These are phyloP conservation scores for Mimas tiliae DNA, from an alignment of 2,888 invertebrate species.

Conservation along the genomic window DNA sequence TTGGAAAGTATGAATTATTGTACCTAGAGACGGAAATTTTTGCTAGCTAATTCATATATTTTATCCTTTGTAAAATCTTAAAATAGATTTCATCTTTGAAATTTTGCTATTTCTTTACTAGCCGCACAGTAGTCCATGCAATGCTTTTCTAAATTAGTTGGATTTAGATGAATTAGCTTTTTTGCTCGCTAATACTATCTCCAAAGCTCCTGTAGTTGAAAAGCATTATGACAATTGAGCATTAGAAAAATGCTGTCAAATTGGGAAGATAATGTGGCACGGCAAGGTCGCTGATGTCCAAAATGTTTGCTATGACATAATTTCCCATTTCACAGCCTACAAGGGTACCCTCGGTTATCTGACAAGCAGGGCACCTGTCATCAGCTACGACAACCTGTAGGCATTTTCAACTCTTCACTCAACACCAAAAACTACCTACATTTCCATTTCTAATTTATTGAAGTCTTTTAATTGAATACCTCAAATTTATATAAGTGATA, in stretches of 20 bases:
- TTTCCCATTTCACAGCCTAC: constrained; percentile 59
- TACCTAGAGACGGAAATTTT: too few relatives aligned
- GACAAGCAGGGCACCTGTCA: constrained; percentile 79
- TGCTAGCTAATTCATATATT: background rate
- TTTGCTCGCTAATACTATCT: constrained; percentile 61
- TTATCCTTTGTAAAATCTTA: background rate
- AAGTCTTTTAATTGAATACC: constrained; percentile 13
- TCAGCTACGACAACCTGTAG: constrained; percentile 68
- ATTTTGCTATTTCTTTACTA: constrained; percentile 54
- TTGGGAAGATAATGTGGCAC: constrained; percentile 52
- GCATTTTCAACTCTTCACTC: constrained; percentile 1
- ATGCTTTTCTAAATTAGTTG: constrained; percentile 68
- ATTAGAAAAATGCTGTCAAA: constrained; percentile 69
- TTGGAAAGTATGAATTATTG: too few relatives aligned
- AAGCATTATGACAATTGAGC: constrained; percentile 64
- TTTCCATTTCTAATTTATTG: constrained; percentile 6
- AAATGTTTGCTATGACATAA: constrained; percentile 6
- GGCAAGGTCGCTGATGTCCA: background rate
- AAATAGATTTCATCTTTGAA: constrained; percentile 27
- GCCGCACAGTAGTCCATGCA: constrained; percentile 71
- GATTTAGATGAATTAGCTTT: constrained; percentile 62
- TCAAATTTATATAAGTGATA: constrained; percentile 10
- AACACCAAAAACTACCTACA: constrained; percentile 5
- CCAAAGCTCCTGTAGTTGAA: constrained; percentile 56
- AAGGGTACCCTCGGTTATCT: constrained; percentile 72